These are phyloP conservation scores for Craniophora ligustri DNA, from an alignment of 2,888 invertebrate genomes.

Conservation along the genomic window DNA sequence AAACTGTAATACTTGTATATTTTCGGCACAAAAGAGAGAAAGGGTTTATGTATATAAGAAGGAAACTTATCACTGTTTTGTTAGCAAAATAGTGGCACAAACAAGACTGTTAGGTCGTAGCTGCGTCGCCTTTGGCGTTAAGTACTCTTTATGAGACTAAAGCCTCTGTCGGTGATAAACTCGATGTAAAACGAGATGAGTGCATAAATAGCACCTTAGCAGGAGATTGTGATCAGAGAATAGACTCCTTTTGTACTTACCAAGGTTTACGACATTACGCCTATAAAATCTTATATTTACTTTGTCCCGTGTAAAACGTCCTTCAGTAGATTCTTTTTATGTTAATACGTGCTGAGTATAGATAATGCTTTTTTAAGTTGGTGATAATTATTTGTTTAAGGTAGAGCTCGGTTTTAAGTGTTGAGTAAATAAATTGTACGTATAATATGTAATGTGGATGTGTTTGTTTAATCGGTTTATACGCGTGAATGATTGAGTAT, in stretches of 20 bases:
- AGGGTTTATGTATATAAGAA: constrained; percentile 20
- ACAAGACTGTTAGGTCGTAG: constrained; percentile 70
- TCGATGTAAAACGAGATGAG: constrained; percentile 49
- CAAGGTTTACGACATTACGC: constrained; percentile 42
- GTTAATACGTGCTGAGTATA: constrained; percentile 39
- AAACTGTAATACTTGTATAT: constrained; percentile 8
- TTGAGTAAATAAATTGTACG: constrained; percentile 19
- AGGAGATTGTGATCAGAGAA: constrained; percentile 52
- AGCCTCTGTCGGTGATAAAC: constrained; percentile 52
- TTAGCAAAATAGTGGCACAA: constrained; percentile 67
- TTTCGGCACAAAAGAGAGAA: constrained; percentile 43
- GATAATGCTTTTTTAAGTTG: constrained; percentile 27
- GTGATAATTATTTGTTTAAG: constrained; percentile 27
- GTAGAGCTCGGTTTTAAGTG: constrained; percentile 19
- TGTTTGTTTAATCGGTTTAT: constrained; percentile 11
- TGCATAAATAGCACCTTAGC: constrained; percentile 57
- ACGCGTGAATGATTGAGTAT: too few relatives aligned
- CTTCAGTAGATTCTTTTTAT: constrained; percentile 29
- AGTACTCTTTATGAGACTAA: constrained; percentile 60
- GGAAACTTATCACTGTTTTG: constrained; percentile 60
- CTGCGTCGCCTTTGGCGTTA: constrained; percentile 59
- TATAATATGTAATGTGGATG: constrained; percentile 1
- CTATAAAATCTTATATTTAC: constrained; percentile 52
- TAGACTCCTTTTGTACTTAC: constrained; percentile 51
- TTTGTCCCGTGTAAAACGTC: constrained; percentile 38